These are phyloP conservation scores for Catocala nupta DNA, from an alignment of 2,888 invertebrate species.

Conservation along the genomic window DNA sequence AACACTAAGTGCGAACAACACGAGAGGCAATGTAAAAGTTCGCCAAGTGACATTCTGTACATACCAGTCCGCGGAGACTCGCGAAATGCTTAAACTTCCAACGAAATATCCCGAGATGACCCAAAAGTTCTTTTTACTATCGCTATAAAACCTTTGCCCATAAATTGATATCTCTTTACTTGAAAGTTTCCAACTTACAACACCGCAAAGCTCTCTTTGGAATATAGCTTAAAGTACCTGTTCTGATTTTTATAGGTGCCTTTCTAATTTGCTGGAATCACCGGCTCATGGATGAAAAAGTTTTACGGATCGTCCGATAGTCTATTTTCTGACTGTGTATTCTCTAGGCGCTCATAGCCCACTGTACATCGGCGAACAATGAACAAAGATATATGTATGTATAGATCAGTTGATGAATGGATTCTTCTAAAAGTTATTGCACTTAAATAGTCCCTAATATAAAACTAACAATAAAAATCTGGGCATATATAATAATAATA, in stretches of 20 bases:
- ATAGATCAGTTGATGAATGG: too few species aligned
- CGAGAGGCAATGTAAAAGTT: constrained; percentile 41
- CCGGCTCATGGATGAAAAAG: constrained; percentile 11
- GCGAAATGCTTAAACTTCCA: constrained; percentile 51
- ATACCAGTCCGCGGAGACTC: constrained; percentile 30
- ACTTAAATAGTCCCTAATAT: too few species aligned
- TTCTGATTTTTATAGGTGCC: constrained; percentile 41
- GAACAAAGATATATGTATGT: too few species aligned
- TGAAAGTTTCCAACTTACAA: constrained; percentile 41
- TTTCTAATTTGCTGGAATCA: constrained; percentile 33
- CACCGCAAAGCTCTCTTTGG: constrained; percentile 38
- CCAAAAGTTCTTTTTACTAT: constrained; percentile 64
- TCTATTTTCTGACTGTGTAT: neutral
- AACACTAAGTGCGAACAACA: constrained; percentile 33
- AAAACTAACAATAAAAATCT: too few species aligned
- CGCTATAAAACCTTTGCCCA: constrained; percentile 57
- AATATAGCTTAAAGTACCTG: constrained; percentile 33
- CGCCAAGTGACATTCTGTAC: constrained; percentile 39
- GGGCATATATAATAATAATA: too few species aligned
- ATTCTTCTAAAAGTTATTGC: too few species aligned
- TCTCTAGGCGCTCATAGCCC: too few species aligned
- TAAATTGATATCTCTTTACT: constrained; percentile 63
- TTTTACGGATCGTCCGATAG: constrained; percentile 7
- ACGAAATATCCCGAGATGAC: constrained; percentile 53
- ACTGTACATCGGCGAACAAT: too few species aligned